These are phyloP conservation scores for Cosmia pyralina DNA, from an alignment of 2,888 invertebrate species.

Conservation along the genomic window DNA sequence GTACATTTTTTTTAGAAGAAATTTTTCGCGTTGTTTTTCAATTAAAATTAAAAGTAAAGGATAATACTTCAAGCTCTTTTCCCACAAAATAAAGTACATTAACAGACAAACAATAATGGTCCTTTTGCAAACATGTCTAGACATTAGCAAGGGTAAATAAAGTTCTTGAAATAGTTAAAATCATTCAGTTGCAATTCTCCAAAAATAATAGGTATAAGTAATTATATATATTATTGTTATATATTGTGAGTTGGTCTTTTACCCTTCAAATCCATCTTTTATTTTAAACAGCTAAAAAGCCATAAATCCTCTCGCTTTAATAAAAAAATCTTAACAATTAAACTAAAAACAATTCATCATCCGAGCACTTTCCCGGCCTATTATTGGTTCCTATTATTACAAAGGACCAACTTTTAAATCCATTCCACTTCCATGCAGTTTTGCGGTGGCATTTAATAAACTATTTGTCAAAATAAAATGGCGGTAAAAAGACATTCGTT, in stretches of 20 bases:
- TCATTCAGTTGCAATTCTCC: conserved; percentile 8
- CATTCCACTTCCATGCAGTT: not conserved
- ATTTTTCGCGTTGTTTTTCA: not conserved
- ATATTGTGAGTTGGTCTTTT: not conserved
- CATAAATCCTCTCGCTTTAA: conserved; percentile 42
- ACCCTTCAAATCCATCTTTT: not conserved
- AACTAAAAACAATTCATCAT: conserved; percentile 1
- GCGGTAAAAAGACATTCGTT: not conserved
- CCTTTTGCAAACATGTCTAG: not conserved
- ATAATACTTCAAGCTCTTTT: not conserved
- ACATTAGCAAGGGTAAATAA: not conserved
- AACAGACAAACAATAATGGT: not conserved
- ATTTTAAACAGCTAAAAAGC: not conserved
- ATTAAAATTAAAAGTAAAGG: not conserved
- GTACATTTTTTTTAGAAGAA: too few relatives aligned
- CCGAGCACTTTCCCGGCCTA: conserved; percentile 1
- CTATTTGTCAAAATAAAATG: not conserved
- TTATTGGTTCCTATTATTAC: not conserved
- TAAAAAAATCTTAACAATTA: conserved; percentile 31
- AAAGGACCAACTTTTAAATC: not conserved
- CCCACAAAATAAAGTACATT: not conserved
- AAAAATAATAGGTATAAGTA: not conserved
- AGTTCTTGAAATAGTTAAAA: not conserved
- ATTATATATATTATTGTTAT: not conserved
- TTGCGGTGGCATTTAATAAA: not conserved